Conservation (phyloP, 2,797 vertebrate genomes). For the Halcyon badia region DNA sequence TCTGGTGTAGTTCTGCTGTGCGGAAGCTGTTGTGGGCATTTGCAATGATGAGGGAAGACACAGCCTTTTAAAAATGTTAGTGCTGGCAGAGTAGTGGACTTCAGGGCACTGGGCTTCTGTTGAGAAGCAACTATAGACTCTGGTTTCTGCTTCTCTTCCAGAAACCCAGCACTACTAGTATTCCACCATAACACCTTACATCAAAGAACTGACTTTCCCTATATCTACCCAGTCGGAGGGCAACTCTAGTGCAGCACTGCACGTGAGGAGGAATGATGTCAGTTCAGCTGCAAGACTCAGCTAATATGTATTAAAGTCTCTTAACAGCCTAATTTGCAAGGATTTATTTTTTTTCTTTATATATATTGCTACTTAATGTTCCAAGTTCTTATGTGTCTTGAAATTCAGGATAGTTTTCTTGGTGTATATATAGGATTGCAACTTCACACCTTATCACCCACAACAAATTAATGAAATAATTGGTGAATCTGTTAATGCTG, state of each 20-base stretch:
- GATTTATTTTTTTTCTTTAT: neutral
- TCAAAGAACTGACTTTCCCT: neutral
- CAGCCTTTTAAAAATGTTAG: neutral
- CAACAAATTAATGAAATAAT: neutral
- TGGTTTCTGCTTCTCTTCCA: neutral
- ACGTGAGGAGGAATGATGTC: neutral
- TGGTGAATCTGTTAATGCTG: neutral
- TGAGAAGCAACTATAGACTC: neutral
- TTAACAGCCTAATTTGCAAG: neutral
- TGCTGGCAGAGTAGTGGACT: neutral
- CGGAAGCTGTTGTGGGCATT: neutral
- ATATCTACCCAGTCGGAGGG: neutral
- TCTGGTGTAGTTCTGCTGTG: neutral
- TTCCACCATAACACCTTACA: neutral
- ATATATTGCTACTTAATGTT: neutral
- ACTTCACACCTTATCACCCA: neutral
- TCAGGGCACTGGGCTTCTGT: neutral
- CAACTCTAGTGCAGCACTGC: neutral
- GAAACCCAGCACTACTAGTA: neutral
- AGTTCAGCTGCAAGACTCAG: neutral
- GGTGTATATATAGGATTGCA: neutral
- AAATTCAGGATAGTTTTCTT: neutral
- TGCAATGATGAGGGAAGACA: neutral
- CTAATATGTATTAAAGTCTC: neutral
- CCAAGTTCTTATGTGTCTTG: neutral